Percentiles rank a stretch among this genome's conserved stretches.
Evolutionary conservation across 1,140 invertebrate genomes (phyloP).

Genomic region (Brachionus koreanus): DNA sequence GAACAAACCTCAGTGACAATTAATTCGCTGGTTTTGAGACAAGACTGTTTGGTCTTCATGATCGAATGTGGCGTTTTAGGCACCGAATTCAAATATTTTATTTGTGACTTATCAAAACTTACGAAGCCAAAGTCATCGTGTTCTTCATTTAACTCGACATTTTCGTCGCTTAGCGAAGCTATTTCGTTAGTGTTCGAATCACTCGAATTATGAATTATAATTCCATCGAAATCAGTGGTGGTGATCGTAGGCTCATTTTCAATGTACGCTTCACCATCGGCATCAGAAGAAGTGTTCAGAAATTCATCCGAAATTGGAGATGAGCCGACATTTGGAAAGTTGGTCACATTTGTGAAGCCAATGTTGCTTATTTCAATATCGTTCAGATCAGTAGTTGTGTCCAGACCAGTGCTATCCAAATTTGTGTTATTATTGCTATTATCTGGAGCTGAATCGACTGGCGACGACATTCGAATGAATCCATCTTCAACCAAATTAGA

Average conservation of each 20-base stretch:
- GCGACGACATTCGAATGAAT: conserved; percentile 42
- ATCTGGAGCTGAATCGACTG: background rate
- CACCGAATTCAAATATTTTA: conserved; percentile 9
- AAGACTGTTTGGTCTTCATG: conserved; percentile 11
- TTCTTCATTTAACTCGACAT: background rate
- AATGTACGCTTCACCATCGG: background rate
- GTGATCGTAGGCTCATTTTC: background rate
- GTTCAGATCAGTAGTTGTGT: background rate
- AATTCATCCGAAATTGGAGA: conserved; percentile 30
- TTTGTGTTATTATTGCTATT: conserved; percentile 1
- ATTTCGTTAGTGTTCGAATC: conserved; percentile 22
- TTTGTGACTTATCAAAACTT: background rate
- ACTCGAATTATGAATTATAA: conserved; percentile 25
- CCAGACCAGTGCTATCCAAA: background rate
- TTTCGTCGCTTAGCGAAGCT: background rate
- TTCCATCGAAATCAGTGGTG: background rate
- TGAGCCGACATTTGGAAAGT: conserved; percentile 42
- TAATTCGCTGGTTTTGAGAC: background rate
- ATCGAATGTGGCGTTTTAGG: background rate
- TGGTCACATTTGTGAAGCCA: background rate
- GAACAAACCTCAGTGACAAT: background rate
- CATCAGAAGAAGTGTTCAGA: background rate
- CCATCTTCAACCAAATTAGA: conserved; percentile 43
- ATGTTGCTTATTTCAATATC: conserved; percentile 7
- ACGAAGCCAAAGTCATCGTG: conserved; percentile 14